Conservation (phyloP, 2,113 vertebrate genomes). For the Bostrychus sinensis region DNA sequence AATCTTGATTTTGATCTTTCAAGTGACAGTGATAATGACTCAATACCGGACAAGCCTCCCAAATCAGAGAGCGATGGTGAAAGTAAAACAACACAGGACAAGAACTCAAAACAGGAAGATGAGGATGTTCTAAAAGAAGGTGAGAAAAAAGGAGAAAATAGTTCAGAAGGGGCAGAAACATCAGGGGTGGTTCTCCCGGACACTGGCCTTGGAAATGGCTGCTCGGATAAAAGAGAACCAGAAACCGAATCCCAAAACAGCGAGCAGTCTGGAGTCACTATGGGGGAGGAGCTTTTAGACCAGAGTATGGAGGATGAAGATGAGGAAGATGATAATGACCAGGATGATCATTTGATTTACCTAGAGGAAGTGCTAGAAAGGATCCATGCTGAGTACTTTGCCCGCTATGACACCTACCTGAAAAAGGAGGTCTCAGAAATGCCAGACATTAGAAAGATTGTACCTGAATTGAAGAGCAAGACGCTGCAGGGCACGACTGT, state of each 20-base stretch:
- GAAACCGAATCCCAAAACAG: slow-evolving; percentile 97
- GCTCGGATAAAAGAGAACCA: slow-evolving; percentile 85
- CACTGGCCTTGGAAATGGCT: slow-evolving; percentile 86
- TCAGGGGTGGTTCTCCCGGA: slow-evolving; percentile 59
- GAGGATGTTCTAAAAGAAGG: slow-evolving; percentile 47
- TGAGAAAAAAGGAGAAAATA: slow-evolving; percentile 27
- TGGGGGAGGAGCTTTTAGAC: slow-evolving; percentile 90
- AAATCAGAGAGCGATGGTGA: slow-evolving; percentile 80
- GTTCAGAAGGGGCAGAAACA: slow-evolving; percentile 59
- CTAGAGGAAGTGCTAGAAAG: slow-evolving; percentile 93
- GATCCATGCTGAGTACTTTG: slow-evolving; percentile 91
- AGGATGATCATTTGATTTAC: slow-evolving; percentile 94
- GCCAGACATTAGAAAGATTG: slow-evolving; percentile 93
- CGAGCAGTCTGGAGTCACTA: slow-evolving; percentile 92
- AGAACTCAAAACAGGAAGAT: slow-evolving; percentile 54
- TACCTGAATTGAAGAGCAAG: slow-evolving; percentile 91
- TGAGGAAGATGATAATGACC: slow-evolving; percentile 87
- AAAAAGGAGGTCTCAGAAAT: slow-evolving; percentile 79
- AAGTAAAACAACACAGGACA: slow-evolving; percentile 62
- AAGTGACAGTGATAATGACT: slow-evolving; percentile 89
- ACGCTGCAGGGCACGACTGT: slow-evolving; percentile 86
- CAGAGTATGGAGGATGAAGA: slow-evolving; percentile 93
- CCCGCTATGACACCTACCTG: slow-evolving; percentile 86
- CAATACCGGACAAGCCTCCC: slow-evolving; percentile 74
- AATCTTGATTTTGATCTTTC: slow-evolving; percentile 92